Base-by-base conservation (phyloP, 2,113 vertebrate genomes). In the Monopterus albus region DNA sequence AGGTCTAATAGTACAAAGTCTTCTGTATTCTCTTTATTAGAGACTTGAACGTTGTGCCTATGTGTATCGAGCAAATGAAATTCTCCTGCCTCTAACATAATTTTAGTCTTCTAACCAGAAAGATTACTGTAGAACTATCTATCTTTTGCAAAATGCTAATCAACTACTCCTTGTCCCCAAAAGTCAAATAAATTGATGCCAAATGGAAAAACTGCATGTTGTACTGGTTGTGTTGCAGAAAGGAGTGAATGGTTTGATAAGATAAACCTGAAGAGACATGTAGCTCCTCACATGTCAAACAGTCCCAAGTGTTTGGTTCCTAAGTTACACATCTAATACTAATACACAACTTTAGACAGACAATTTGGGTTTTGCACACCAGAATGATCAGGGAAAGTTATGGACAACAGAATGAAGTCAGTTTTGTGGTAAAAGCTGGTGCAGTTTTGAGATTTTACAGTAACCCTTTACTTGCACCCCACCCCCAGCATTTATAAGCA, bases 111-210 rank as follows among this genome's bases (percentile, higher is more conserved):
- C 88, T 87, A 89, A 89, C 87, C 77, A 84, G 68, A 89, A 75
- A 82, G 67, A 75, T 87, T 52, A 83, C 75, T 65, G 67, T 89
- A 86, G 62, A 90, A 81, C 11, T 82, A 81, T 85, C 52, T 86
- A 87, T 88, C 87, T 89, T 90, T 89, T 89, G 86, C 83, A 81
- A 84, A 87, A 79, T 82, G 81, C 87, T 90, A 86, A 88, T 87
- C 26, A 50, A 79, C 72, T 75, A 84, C 61, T 83, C 58, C 70
- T 77, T 83, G 60, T 87, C 72, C 88, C 60, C 51, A 29, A 64
- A 86, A 76, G 77, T 85, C 31, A 68, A 92, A 88, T 91, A 90
- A 89, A 91, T 62, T 87, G 75, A 90, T 90, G 89, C 91, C 86
- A 91, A 92, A 90, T 90, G 50, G 11, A 38, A 49, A 57, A 81